A percentile compares a stretch with the other conserved stretches of the same genome.
phyloP scores from a whole-genome alignment of 2,888 invertebrate species.

The Xylophagus ater region DNA sequence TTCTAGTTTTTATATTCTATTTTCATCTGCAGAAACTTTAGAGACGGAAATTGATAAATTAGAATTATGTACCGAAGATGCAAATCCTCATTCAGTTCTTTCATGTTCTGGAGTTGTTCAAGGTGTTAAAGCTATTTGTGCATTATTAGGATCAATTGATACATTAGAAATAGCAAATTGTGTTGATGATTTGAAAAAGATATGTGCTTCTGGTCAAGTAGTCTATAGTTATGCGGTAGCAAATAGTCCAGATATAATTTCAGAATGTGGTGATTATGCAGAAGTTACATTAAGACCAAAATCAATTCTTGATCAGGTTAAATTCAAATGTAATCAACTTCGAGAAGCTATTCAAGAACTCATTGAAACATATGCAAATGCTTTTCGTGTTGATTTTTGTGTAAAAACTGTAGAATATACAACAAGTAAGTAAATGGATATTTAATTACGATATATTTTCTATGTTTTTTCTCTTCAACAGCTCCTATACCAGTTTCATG shows the following conservation, averaged over 20 bases:
- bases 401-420: conserved; percentile 49
- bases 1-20: not conserved
- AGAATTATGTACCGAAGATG: conserved; percentile 51
- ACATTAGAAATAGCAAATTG: conserved; percentile 76
- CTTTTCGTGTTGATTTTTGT: conserved; percentile 74
- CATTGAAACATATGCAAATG: conserved; percentile 74
- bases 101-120: conserved; percentile 70
- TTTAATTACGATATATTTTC: conserved; percentile 3
- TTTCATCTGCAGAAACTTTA: conserved; percentile 51
- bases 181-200: conserved; percentile 42
- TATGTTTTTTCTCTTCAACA: conserved; percentile 28
- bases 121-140: conserved; percentile 85
- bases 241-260: conserved; percentile 48
- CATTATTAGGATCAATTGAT: conserved; percentile 78
- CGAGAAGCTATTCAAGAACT: conserved; percentile 70
- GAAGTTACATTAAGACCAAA: conserved; percentile 51
- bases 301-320: conserved; percentile 49
- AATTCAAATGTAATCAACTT: conserved; percentile 57
- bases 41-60: conserved; percentile 72
- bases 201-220: conserved; percentile 31
- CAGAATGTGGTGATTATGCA: conserved; percentile 59
- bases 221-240: conserved; percentile 20
- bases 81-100: conserved; percentile 42
- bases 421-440: conserved; percentile 35
- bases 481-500: conserved; percentile 59